Evolutionary conservation across 2,888 invertebrate genomes (phyloP).

Genomic region (Eilema depressum): DNA sequence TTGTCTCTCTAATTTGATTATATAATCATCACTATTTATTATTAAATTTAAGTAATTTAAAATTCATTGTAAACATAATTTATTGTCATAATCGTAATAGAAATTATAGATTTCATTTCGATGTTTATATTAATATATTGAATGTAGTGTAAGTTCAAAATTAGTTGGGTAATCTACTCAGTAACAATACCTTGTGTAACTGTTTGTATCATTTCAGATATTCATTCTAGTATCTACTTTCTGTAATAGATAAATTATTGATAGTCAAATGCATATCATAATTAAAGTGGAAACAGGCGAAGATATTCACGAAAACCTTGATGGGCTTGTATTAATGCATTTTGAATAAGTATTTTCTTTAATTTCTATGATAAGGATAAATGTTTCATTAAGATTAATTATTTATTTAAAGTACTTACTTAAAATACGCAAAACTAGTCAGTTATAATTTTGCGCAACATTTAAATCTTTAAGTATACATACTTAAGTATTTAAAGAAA

Average conservation of each 20-base stretch:
- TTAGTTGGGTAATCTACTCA: slow-evolving; percentile 80
- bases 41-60: slow-evolving; percentile 85
- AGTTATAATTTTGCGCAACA: slow-evolving; percentile 87
- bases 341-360: slow-evolving; percentile 76
- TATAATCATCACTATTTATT: slow-evolving; percentile 85
- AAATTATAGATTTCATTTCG: slow-evolving; percentile 84
- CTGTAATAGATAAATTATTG: slow-evolving; percentile 82
- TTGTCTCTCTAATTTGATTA: slow-evolving; percentile 84
- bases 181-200: slow-evolving; percentile 70
- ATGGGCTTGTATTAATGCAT: slow-evolving; percentile 79
- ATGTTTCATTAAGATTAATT: slow-evolving; percentile 83
- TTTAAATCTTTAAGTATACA: slow-evolving; percentile 80
- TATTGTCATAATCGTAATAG: slow-evolving; percentile 84
- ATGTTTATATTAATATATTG: slow-evolving; percentile 83
- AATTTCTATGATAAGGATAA: slow-evolving; percentile 79
- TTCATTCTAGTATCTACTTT: slow-evolving; percentile 72
- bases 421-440: slow-evolving; percentile 87
- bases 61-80: slow-evolving; percentile 82
- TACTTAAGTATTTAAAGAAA: slow-evolving; percentile 79
- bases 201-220: slow-evolving; percentile 76
- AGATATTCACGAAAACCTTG: slow-evolving; percentile 69
- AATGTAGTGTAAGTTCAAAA: slow-evolving; percentile 81
- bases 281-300: slow-evolving; percentile 66
- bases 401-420: slow-evolving; percentile 88
- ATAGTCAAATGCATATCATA: slow-evolving; percentile 84